Base-by-base conservation (phyloP, 1,140 invertebrate genomes). In the Tribolium castaneum region DNA sequence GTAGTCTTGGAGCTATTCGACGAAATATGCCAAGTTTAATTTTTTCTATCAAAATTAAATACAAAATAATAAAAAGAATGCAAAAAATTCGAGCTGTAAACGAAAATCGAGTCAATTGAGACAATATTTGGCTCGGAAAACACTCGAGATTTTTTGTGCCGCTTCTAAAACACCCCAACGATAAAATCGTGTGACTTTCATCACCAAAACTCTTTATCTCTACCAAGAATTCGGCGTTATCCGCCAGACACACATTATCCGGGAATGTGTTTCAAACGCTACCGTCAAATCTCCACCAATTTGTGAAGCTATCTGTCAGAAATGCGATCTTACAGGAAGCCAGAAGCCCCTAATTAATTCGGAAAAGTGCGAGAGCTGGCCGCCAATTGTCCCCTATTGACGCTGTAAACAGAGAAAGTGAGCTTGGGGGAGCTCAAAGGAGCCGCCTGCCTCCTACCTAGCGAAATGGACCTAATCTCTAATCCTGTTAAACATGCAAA, bases 361-460 rank as follows among this genome's bases (percentile, higher is more conserved):
- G 59, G 45, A 30, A 62, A 62, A 71, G 12, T 19, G 14, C 16
- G 51, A 56, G 7, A 39, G 56, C n/a, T n/a, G n/a, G 16, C 75
- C 30, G 75, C 9, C 59, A 70, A 70, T 77, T 77, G 75, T 71
- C 59, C 75, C 51, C 45, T 77, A 77, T 77, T 77, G 59, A 77
- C 62, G 52, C n/a, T 22, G 49, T 54, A 70, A 77, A 77, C 75
- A 77, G 45, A 12, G 56, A 76, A 76, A 72, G 70, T 72, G 70
- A 72, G 30, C 12, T 34, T 19, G 22, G 59, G 59, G 59, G 59
- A 66, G 59, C 59, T 39, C 59, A 66, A 66, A 66, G 59, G 9
- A 2, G 59, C 59, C 59, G 59, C 39, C 59, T 9, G 14, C 59
- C 59, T 66, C 59, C 59, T 66, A 66, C 59, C 59, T 39, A 66